Base-by-base conservation (phyloP, 2,113 vertebrate species). In the Phaethon lepturus region DNA sequence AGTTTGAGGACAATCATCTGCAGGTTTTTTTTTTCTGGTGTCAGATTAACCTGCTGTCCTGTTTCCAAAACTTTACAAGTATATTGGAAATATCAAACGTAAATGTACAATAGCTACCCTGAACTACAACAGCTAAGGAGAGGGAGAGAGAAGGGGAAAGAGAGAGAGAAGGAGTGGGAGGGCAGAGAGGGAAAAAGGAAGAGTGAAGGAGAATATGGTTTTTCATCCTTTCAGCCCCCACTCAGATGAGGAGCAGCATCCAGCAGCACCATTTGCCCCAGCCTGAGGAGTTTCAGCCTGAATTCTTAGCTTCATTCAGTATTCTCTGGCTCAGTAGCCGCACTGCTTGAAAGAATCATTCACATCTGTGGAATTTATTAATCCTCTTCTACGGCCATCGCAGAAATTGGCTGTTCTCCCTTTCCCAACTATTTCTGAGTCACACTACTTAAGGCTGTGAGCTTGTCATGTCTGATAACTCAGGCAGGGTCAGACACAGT, bases 301-400 rank as follows among this genome's bases (percentile, higher is more conserved):
- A 84, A 56, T 95, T 89, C 59, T 85, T 50, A 26, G 55, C 31
- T 55, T 84, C 63, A 47, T 50, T 63, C 63, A 63, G 35, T 38
- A 50, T 64, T 85, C 75, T 63, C 40, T 76, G 82, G 67, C 72
- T 97, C 67, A 58, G 44, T 55, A 84, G 76, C 18, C 1, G 2
- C 50, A 71, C 10, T 86, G 94, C 95, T 95, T 75, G 86, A 89
- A 96, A 95, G 94, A 95, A 85, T 93, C 93, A 64, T 60, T 93
- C 86, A 75, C 72, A 86, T 97, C 86, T 90, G 49, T 75, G 31
- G 88, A 68, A 94, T 76, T 91, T 47, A 72, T 45, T 90, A 95
- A 96, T 95, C 91, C 67, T 83, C 35, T 78, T 55, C 86, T 89
- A 80, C 71, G 91, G 84, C 69, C 67, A 86, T 76, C 93, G 89